Evolutionary conservation across 2,113 vertebrate species (phyloP), one percentile per base, ranked within the genome.

Genomic region (Vidua chalybeata): DNA sequence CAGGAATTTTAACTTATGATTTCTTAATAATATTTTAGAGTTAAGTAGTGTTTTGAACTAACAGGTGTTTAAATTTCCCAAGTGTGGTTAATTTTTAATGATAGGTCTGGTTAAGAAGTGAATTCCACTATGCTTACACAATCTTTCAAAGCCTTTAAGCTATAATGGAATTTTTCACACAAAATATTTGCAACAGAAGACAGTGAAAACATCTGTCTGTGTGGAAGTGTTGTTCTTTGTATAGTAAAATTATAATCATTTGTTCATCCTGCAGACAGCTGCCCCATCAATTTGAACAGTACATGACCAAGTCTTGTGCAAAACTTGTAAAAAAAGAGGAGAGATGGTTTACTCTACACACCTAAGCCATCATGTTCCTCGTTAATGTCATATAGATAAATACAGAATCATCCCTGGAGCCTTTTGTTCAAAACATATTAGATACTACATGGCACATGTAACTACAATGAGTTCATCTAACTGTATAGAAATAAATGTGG

Each of bases 21-120:
- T 97, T 95, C 77, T 92, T 84, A 95, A 82, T 91, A 77, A 93
- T 82, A 69, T 97, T 97, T 95, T 94, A 61, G 72, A 84, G 48
- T 91, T 95, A 96, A 95, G 74, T 81, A 79, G 46, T 76, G 56
- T 94, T 96, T 97, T 95, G 54, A 79, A 94, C 64, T 93, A 95
- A 80, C 84, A 96, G 85, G 82, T 98, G 91, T 97, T 97, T 94
- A 95, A 84, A 73, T 94, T 96, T 96, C 93, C 84, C 56, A 86
- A 96, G 89, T 90, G 58, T 91, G 69, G 52, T 81, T 97, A 94
- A 97, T 96, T 96, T 96, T 88, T 94, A 95, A 95, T 97, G 87
- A 93, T 96, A 91, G 76, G 52, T 96, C 87, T 95, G 48, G 63
- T 86, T 84, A 95, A 94, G 54, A 84, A 72, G 84, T 93, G 77